These are phyloP conservation scores for Scomber scombrus DNA, from an alignment of 2,113 vertebrate genomes.

Conservation along the genomic window DNA sequence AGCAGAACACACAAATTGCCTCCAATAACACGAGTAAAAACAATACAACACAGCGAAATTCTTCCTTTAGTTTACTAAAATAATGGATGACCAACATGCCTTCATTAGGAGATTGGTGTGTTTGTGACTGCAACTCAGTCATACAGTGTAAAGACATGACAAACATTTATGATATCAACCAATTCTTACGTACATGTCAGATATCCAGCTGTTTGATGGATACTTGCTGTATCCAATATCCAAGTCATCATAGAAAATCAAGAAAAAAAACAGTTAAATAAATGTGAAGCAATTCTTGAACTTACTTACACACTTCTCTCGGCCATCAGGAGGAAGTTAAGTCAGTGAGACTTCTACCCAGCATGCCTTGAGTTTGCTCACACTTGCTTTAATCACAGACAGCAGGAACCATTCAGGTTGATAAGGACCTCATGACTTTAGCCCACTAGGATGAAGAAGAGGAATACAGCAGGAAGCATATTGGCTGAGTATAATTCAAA, in stretches of 20 bases:
- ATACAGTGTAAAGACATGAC: conserved; percentile 10
- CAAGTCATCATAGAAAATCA: background rate
- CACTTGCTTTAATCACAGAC: conserved; percentile 54
- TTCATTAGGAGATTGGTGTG: background rate
- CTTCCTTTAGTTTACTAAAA: conserved; percentile 28
- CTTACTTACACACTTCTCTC: conserved; percentile 45
- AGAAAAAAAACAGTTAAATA: conserved; percentile 6
- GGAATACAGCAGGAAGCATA: conserved; percentile 24
- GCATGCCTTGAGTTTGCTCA: conserved; percentile 64
- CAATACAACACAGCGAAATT: conserved; percentile 26
- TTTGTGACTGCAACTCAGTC: background rate
- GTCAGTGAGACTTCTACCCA: conserved; percentile 50
- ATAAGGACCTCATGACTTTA: background rate
- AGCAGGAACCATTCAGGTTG: conserved; percentile 61
- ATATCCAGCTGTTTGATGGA: conserved; percentile 2
- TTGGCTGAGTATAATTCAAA: conserved; percentile 41
- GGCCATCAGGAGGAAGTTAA: conserved; percentile 36
- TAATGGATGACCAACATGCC: conserved; percentile 37
- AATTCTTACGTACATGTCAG: background rate
- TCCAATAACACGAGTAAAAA: background rate
- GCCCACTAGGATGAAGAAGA: conserved; percentile 16
- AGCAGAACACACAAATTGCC: conserved; percentile 29
- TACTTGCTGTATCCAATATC: conserved; percentile 15
- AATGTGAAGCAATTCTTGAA: conserved; percentile 23
- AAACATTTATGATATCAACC: conserved; percentile 11